These are phyloP conservation scores for Rhadinocentrus ornatus DNA, from an alignment of 2,797 vertebrate genomes.

Conservation along the genomic window DNA sequence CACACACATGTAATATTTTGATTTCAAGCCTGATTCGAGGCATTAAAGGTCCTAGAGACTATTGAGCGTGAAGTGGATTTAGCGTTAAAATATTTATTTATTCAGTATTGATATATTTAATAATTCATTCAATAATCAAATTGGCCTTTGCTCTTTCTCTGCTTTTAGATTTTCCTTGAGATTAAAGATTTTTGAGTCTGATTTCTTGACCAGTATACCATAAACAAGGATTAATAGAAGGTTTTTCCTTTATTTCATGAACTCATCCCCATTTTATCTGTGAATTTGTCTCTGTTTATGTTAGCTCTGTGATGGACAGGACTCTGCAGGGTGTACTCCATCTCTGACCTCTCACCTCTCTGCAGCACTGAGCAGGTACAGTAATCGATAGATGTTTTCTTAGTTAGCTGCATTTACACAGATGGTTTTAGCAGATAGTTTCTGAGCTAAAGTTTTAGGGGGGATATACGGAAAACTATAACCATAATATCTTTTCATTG, in stretches of 20 bases:
- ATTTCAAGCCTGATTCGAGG: conserved; percentile 24
- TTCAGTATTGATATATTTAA: conserved; percentile 24
- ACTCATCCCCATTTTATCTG: too few relatives aligned
- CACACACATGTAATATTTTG: neutral
- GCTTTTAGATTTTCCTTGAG: neutral
- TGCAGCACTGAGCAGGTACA: neutral
- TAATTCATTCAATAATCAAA: conserved; percentile 37
- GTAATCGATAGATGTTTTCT: neutral
- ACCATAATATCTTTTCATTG: conserved; percentile 27
- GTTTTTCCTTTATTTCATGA: too few relatives aligned
- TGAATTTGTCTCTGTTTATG: too few relatives aligned
- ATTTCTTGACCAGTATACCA: neutral
- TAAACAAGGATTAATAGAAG: too few relatives aligned
- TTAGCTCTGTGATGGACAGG: too few relatives aligned
- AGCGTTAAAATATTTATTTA: conserved; percentile 29
- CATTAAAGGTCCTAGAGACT: conserved; percentile 23
- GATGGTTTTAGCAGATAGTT: conserved; percentile 26
- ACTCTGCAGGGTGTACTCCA: too few relatives aligned
- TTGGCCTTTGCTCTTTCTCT: conserved; percentile 14
- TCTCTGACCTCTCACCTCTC: neutral
- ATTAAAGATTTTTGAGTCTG: neutral
- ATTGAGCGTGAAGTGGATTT: conserved; percentile 29
- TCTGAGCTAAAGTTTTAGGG: conserved; percentile 16
- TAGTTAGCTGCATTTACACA: neutral
- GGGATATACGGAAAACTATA: conserved; percentile 23